These are phyloP conservation scores for Plectus sambesii DNA, from an alignment of 1,140 invertebrate species.

Conservation along the genomic window DNA sequence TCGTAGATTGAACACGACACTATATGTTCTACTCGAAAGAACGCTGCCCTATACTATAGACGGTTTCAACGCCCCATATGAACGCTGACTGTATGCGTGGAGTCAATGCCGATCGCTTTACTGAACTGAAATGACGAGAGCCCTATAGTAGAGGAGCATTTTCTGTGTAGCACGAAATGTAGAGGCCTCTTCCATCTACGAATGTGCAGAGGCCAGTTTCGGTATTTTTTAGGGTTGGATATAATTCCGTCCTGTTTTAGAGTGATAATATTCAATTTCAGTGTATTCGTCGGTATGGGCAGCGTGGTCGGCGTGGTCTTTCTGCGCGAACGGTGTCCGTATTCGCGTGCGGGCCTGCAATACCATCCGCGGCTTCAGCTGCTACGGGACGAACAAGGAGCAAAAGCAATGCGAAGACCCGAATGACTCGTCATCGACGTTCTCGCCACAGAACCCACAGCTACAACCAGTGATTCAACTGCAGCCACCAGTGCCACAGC, in stretches of 20 bases:
- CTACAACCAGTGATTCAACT: slow-evolving; percentile 14
- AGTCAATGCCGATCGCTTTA: too few species aligned
- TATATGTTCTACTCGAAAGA: too few species aligned
- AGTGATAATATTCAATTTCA: slow-evolving; percentile 21
- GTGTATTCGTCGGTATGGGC: slow-evolving; percentile 44
- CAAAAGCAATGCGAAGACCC: neutral
- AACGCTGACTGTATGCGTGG: too few species aligned
- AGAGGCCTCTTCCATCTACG: too few species aligned
- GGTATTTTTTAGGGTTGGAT: too few species aligned
- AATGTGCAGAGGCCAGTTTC: too few species aligned
- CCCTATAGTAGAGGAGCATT: too few species aligned
- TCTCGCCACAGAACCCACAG: slow-evolving; percentile 3
- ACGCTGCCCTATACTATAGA: too few species aligned
- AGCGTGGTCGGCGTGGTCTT: slow-evolving; percentile 43
- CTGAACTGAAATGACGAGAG: too few species aligned
- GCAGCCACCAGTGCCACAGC: slow-evolving; percentile 8
- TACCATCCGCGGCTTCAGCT: slow-evolving; percentile 44
- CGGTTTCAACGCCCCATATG: too few species aligned
- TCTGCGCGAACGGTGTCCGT: slow-evolving; percentile 34
- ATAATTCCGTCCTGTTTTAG: slow-evolving; percentile 11
- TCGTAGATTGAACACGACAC: too few species aligned
- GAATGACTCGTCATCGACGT: neutral
- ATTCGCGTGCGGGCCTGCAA: slow-evolving; percentile 43
- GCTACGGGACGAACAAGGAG: slow-evolving; percentile 32
- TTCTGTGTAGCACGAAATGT: too few species aligned